Evolutionary conservation across 2,113 vertebrate genomes (phyloP).

Genomic region (Scolopax mira): DNA sequence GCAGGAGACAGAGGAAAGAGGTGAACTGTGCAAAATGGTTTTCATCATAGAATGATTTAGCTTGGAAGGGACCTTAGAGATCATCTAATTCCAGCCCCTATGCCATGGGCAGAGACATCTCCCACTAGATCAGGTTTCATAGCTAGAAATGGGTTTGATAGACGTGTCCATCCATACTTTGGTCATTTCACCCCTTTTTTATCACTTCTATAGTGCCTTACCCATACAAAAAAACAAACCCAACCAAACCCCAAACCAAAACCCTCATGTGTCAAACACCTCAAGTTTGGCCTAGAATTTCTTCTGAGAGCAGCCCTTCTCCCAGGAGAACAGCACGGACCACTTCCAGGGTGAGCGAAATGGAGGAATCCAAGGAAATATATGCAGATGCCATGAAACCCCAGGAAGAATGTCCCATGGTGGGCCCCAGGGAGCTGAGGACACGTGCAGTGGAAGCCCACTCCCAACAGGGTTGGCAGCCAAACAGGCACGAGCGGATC

Average conservation of each 20-base stretch:
- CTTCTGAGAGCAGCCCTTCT: neutral
- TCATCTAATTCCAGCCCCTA: neutral
- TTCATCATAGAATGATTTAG: neutral
- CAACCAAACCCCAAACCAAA: neutral
- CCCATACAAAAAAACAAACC: neutral
- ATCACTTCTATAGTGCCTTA: neutral
- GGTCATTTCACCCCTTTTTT: neutral
- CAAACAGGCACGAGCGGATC: rapidly evolving
- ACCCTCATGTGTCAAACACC: neutral
- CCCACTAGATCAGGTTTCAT: no score
- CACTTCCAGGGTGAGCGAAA: neutral
- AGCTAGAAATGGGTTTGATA: neutral
- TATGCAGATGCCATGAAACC: neutral
- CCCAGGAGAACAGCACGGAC: rapidly evolving
- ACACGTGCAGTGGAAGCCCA: rapidly evolving
- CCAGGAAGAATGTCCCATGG: neutral
- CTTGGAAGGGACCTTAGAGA: neutral
- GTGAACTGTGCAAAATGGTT: neutral
- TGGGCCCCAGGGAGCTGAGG: neutral
- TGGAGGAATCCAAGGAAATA: neutral
- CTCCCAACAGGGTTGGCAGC: neutral
- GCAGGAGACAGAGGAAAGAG: neutral
- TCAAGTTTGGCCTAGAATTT: rapidly evolving
- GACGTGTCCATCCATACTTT: neutral
- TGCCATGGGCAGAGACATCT: no score